phyloP scores from a whole-genome alignment of 2,888 invertebrate species.

The Operophtera brumata region DNA sequence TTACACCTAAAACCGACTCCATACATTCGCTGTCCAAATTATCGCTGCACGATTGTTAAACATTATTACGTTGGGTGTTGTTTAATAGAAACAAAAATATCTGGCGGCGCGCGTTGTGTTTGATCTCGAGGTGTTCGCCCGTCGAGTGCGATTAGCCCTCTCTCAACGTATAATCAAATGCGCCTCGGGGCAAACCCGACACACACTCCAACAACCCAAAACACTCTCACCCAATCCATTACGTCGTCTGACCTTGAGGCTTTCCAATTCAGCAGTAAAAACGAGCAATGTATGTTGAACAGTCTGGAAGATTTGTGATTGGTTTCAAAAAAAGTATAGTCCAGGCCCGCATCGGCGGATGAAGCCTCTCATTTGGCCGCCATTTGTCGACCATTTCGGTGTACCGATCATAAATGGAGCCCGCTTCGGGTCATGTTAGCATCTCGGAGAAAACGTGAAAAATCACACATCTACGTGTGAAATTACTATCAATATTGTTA shows the following conservation, averaged over 20 bases:
- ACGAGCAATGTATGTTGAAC: constrained; percentile 33
- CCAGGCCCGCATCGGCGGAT: constrained; percentile 68
- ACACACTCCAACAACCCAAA: constrained; percentile 34
- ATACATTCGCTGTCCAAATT: constrained; percentile 62
- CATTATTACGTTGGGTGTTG: constrained; percentile 82
- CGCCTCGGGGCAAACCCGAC: constrained; percentile 68
- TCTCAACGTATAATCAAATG: constrained; percentile 80
- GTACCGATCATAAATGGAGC: constrained; percentile 79
- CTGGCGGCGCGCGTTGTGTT: constrained; percentile 81
- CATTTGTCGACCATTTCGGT: constrained; percentile 81
- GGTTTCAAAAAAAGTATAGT: constrained; percentile 56
- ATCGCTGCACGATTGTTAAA: constrained; percentile 81
- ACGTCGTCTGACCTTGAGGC: constrained; percentile 21
- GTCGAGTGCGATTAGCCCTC: constrained; percentile 80
- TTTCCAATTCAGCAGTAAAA: constrained; percentile 2
- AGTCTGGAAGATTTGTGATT: constrained; percentile 19
- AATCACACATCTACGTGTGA: constrained; percentile 75
- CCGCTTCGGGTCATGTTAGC: constrained; percentile 77
- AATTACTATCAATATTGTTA: constrained; percentile 58
- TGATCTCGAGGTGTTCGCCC: constrained; percentile 81
- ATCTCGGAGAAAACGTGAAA: constrained; percentile 77
- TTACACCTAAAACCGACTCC: constrained; percentile 40
- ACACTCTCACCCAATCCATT: constrained; percentile 39
- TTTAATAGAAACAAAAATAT: constrained; percentile 82
- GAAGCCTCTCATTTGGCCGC: constrained; percentile 80